Evolutionary conservation across 2,888 invertebrate species (phyloP), one percentile per base, ranked within the genome.

Genomic region (Dryomyza anilis): DNA sequence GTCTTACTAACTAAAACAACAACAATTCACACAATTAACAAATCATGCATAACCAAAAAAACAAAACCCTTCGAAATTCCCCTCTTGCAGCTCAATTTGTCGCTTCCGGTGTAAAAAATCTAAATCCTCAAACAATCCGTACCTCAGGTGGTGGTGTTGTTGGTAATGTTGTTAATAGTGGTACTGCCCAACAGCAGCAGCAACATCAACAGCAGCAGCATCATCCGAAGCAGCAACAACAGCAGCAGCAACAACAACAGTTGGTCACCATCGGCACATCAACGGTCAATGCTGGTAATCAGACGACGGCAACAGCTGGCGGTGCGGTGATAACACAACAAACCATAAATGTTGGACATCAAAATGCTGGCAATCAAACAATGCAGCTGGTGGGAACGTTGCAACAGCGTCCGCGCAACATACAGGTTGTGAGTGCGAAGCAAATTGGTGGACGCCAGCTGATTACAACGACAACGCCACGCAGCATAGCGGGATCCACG

Each of bases 81-180:
- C 76, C 75, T 76, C 71, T 79, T 79, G 63, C 78, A 84, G 84
- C 84, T 78, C 84, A 90, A 83, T 83, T 90, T 76, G 88, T 90
- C 84, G 85, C 88, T 63, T 85, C 89, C 70, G 87, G 89, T 67
- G 88, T 89, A 79, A 90, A 89, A 81, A 87, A 85, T 74, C 70
- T 83, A 69, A 83, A 80, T 78, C 76, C 81, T 71, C 80, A 82
- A 76, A 75, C 82, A 74, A 76, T 83, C 72, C 81, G 83, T 77
- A 78, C 81, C 74, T 76, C 82, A 72, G 71, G 72, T 72, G 70
- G 76, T 72, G 67, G 69, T 71, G 74, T 61, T 61, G 61, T 53
- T 61, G 61, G 61, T 61, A 61, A 53, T 61, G 61, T 61, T 61
- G 61, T 61, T 61, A 61, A 61, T 61, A 61, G 61, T 61, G 61